A percentile compares a stretch with the other conserved stretches of the same genome.
phyloP scores from a whole-genome alignment of 2,113 vertebrate species.

The Phylloscopus trochilus region DNA sequence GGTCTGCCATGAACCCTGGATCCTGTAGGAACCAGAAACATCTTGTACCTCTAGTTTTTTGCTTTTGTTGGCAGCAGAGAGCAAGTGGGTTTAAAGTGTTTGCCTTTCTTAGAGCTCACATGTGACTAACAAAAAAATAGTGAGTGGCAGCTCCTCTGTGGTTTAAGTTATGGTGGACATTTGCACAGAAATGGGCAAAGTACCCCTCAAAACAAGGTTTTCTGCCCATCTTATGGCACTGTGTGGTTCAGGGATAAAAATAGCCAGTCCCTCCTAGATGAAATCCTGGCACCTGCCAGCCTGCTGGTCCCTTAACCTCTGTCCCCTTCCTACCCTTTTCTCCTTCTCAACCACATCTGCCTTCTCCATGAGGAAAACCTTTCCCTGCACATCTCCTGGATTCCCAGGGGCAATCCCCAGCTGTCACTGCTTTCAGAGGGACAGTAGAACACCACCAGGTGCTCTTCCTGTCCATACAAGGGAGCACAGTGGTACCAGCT shows the following conservation, averaged over 20 bases:
- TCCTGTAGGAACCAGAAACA: background rate
- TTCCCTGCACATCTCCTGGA: accelerated
- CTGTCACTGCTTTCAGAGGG: background rate
- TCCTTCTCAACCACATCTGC: background rate
- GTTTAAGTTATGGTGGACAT: background rate
- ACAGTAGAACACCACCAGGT: background rate
- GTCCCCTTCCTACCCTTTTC: background rate
- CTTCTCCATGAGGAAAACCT: background rate
- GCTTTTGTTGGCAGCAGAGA: background rate
- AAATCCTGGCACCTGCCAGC: background rate
- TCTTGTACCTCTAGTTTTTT: background rate
- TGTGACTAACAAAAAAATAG: background rate
- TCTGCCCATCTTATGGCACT: background rate
- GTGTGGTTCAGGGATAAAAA: background rate
- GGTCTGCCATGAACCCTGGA: background rate
- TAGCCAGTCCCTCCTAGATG: accelerated
- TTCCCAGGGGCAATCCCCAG: background rate
- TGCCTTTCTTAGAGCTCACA: background rate
- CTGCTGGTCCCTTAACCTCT: background rate
- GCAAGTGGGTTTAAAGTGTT: background rate
- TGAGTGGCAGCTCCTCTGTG: background rate
- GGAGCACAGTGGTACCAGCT: background rate
- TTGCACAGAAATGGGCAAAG: background rate
- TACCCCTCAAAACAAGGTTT: background rate
- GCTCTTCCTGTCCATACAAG: background rate